Base-by-base conservation (phyloP, 2,888 invertebrate genomes). In the Isoperla grammatica region DNA sequence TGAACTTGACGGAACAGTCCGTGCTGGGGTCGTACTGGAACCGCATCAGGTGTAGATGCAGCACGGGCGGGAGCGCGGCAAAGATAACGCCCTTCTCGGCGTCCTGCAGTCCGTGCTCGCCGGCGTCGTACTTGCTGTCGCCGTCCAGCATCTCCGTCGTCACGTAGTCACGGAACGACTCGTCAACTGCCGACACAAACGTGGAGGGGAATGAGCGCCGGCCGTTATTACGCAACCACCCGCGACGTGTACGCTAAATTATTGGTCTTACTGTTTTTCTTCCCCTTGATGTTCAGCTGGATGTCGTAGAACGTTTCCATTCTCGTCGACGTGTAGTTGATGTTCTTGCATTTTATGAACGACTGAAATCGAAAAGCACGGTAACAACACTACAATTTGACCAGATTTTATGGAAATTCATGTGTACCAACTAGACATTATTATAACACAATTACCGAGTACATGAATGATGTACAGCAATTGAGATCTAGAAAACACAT, bases 71-170 rank as follows among this genome's bases (percentile, higher is more conserved):
- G 75, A 99, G 96, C 61, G 90, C 85, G 42, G 93, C 87, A 75
- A 99, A 99, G 63, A 92, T 87, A 13, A 98, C 96, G 40, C 98
- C 98, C 71, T 99, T 99, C 75, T 96, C 96, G 0, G 98, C 98
- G 72, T 96, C 96, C 76, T 96, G 92, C 12, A 96, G 77, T 0
- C 98, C 98, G 73, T 94, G 91, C 69, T 95, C 91, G 2, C 98
- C 99, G 5, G 99, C 99, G 76, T 98, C 98, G 74, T 99, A 99
- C 74, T 96, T 97, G 75, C 99, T 99, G 71, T 98, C 99, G 1
- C 98, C 98, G 67, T 99, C 97, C 45, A 99, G 78, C 3, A 90
- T 87, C 76, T 98, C 98, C 48, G 90, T 88, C 67, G 90, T 91
- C 45, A 96, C 88, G 75, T 99, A 99, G 75, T 98, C 97, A 73